Conservation (phyloP, 2,888 invertebrate species). For the Megalurothrips usitatus region DNA sequence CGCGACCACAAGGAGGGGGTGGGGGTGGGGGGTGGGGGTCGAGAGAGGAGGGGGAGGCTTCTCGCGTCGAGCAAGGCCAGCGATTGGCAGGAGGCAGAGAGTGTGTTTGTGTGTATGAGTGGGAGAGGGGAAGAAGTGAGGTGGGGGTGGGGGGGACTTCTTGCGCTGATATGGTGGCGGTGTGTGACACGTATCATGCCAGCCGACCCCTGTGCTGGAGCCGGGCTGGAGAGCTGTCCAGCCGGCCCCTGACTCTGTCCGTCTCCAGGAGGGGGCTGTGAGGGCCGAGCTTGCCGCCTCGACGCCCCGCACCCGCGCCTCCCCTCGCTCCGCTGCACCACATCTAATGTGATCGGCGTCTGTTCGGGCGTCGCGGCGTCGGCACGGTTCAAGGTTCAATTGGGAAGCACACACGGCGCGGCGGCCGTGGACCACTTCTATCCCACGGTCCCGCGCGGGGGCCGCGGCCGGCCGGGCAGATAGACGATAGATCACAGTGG, state of each 20-base stretch:
- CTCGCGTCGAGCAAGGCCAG: neutral
- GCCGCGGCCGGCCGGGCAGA: neutral
- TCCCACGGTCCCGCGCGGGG: neutral
- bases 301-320: too few relatives aligned
- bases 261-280: too few relatives aligned
- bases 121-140: too few relatives aligned
- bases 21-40: neutral
- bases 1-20: neutral
- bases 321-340: neutral
- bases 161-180: too few relatives aligned
- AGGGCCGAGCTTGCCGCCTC: too few relatives aligned
- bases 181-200: too few relatives aligned
- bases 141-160: too few relatives aligned
- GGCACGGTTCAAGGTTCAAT: neutral
- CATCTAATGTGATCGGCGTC: neutral
- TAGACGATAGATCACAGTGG: neutral
- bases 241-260: too few relatives aligned
- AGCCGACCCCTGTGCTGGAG: too few relatives aligned
- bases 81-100: neutral
- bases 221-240: too few relatives aligned
- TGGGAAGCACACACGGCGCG: neutral
- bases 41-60: neutral
- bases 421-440: neutral
- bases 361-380: neutral
- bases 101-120: too few relatives aligned